These are phyloP conservation scores for Aurelia sp. DNA, from an alignment of 30 jellyfish, hydroid and myxozoan genomes.

Conservation along the genomic window DNA sequence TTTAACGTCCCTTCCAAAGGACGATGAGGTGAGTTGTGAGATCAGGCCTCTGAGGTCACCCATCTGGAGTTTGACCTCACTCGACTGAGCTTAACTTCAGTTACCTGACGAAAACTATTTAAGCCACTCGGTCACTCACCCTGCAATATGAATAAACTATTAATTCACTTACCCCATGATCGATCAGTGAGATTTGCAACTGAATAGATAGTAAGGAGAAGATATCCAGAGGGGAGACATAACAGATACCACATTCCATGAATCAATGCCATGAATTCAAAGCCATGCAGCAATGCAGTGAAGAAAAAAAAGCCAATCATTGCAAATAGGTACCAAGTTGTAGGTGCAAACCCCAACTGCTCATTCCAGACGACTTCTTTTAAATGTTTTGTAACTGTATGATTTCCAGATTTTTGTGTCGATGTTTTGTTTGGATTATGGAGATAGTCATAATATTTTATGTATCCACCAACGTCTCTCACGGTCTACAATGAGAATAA, in stretches of 20 bases:
- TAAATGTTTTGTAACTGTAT: slow-evolving; percentile 28
- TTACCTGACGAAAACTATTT: too few species aligned
- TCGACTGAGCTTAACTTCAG: too few species aligned
- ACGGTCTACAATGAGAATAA: slow-evolving; percentile 67
- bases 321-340: slow-evolving; percentile 91
- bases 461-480: slow-evolving; percentile 70
- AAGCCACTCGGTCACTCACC: too few species aligned
- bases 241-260: slow-evolving; percentile 94
- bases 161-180: slow-evolving; percentile 88
- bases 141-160: too few species aligned
- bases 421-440: neutral
- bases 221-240: slow-evolving; percentile 96
- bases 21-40: too few species aligned
- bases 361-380: slow-evolving; percentile 17
- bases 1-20: too few species aligned
- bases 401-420: neutral
- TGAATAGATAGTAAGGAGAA: slow-evolving; percentile 89
- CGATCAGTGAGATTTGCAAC: slow-evolving; percentile 97
- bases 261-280: slow-evolving; percentile 72
- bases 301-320: slow-evolving; percentile 76
- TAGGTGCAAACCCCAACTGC: slow-evolving; percentile 55
- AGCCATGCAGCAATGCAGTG: slow-evolving; percentile 94
- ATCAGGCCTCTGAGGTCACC: too few species aligned
- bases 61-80: too few species aligned
- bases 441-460: neutral